Evolutionary conservation across 2,888 invertebrate species (phyloP), one percentile per base, ranked within the genome.

Genomic region (Lepidonotus clava): DNA sequence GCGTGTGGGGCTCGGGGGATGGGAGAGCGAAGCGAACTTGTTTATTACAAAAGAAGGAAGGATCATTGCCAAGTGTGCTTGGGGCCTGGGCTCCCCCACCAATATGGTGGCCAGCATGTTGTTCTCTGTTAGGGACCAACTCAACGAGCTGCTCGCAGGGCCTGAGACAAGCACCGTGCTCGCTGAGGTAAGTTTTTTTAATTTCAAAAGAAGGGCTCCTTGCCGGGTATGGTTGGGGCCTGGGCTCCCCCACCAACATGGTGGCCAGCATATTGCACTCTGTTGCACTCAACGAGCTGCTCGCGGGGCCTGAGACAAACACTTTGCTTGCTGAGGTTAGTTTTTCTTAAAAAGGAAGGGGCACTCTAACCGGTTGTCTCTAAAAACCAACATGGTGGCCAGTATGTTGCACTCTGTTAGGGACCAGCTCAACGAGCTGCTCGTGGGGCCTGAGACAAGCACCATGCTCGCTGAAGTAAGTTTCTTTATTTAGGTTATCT

Each of bases 391-490:
- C 34, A 51, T 71, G 71, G 71, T 71, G 11, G 38, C 80, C 21
- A 51, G 53, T 0, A 36, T 80, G 38, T 21, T 46, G 8, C 46
- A 41, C 36, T 83, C 86, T 40, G 67, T 86, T 46, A 83, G 41
- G 36, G 41, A 83, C 1, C 28, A 24, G 4, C 86, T 86, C 21
- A 83, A 76, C 34, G 86, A 83, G 51, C 83, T 83, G 41, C 83
- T 86, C 14, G 46, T 41, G 1, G 53, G 83, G 11, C 86, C 83
- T 1, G 86, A 86, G 28, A 32, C 83, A 8, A 66, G 66, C 71
- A 67, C 34, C 24, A 28, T 86, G 24, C 51, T 56, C n/a, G 71
- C 67, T 40, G 86, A 86, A 67, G 86, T 86, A 24, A 83, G 86
- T 53, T n/a, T 6, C 40, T 41, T 4, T 14, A 8, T 11, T 11